Evolutionary conservation across 2,113 vertebrate genomes (phyloP).

Genomic region (Ciconia maguari): DNA sequence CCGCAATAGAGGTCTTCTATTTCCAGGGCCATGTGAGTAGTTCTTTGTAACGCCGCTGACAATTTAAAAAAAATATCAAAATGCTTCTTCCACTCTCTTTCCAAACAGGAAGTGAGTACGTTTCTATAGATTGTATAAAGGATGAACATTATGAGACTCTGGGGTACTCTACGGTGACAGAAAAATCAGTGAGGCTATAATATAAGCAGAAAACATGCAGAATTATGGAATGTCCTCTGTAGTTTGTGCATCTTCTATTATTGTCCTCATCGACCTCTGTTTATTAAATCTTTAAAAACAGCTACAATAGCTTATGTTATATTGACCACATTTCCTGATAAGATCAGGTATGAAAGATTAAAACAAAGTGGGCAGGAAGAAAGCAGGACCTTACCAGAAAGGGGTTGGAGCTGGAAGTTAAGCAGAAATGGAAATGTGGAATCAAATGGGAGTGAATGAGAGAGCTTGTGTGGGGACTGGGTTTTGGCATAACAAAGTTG

Average conservation of each 20-base stretch:
- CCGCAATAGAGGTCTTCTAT: background rate
- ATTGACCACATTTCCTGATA: background rate
- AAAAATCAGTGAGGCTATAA: background rate
- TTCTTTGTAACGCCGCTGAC: background rate
- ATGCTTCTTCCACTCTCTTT: background rate
- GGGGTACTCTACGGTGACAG: background rate
- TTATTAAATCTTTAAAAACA: background rate
- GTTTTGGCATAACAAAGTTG: background rate
- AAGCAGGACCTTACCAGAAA: background rate
- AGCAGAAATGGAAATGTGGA: background rate
- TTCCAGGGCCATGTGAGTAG: background rate
- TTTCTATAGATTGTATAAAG: background rate
- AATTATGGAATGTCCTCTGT: background rate
- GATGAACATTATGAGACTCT: background rate
- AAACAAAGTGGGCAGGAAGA: background rate
- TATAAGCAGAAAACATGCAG: background rate
- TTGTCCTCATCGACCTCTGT: background rate
- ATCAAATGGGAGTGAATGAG: background rate
- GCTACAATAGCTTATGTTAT: background rate
- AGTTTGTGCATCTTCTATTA: background rate
- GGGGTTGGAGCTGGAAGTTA: fast-evolving
- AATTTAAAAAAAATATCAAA: background rate
- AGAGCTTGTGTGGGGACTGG: background rate
- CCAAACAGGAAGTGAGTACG: background rate
- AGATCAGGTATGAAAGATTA: background rate